These are phyloP conservation scores for Pachyuromys duprasi DNA, from an alignment of 2,797 vertebrate species.

Conservation along the genomic window DNA sequence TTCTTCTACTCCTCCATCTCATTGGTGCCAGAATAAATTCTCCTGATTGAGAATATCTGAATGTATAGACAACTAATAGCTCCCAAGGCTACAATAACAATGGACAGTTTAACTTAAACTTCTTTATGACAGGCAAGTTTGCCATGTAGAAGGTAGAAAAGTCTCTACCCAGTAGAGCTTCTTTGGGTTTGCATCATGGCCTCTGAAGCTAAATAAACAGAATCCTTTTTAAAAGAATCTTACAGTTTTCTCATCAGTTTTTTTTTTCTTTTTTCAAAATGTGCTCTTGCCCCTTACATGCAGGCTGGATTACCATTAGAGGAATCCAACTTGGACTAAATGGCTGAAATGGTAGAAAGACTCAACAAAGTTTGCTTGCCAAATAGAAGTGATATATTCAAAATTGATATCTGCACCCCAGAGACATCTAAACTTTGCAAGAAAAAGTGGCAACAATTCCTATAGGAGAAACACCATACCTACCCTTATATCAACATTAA, in stretches of 20 bases:
- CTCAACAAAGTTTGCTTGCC: neutral
- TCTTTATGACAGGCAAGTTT: neutral
- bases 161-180: neutral
- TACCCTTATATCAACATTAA: neutral
- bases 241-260: neutral
- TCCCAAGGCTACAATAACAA: neutral
- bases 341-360: neutral
- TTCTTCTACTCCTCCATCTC: neutral
- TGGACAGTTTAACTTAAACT: neutral
- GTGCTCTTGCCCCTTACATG: neutral
- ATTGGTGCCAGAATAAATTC: neutral
- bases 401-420: neutral
- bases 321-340: neutral
- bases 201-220: neutral
- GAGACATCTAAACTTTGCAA: neutral
- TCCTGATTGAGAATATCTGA: neutral
- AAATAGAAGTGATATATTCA: neutral
- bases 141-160: neutral
- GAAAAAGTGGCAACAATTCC: neutral
- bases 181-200: neutral
- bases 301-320: neutral
- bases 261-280: neutral
- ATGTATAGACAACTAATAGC: neutral
- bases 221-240: neutral
- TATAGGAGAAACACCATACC: neutral